Percentiles rank a stretch among this genome's conserved stretches.
phyloP scores from a whole-genome alignment of 1,140 invertebrate species.

The Brachionus sp. region DNA sequence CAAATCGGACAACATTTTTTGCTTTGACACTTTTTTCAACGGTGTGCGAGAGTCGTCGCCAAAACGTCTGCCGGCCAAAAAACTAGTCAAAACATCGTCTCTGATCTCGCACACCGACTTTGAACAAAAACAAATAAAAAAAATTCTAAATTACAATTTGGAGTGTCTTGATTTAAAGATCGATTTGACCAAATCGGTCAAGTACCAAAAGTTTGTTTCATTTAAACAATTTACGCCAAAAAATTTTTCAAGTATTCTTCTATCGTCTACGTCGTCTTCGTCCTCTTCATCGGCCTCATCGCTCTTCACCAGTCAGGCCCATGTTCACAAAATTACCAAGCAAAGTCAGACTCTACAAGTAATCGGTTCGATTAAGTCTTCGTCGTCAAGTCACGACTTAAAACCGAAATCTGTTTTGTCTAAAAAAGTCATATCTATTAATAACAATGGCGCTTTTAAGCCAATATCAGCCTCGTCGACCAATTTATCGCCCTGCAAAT shows the following conservation, averaged over 20 bases:
- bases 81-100: conserved; percentile 9
- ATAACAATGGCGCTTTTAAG: neutral
- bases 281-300: neutral
- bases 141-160: neutral
- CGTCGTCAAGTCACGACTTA: neutral
- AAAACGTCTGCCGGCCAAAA: neutral
- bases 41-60: neutral
- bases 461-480: neutral
- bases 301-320: neutral
- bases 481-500: neutral
- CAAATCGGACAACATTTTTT: neutral
- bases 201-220: neutral
- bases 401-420: neutral
- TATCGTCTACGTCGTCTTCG: neutral
- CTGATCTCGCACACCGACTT: neutral
- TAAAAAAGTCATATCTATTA: neutral
- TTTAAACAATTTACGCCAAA: neutral
- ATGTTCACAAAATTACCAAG: neutral
- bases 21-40: neutral
- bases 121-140: neutral
- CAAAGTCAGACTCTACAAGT: conserved; percentile 7
- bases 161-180: conserved; percentile 7
- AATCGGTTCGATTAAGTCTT: neutral
- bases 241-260: neutral
- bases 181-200: neutral